Evolutionary conservation across 2,888 invertebrate genomes (phyloP), one percentile per base, ranked within the genome.

Genomic region (Cataglyphis rosenhaueri): DNA sequence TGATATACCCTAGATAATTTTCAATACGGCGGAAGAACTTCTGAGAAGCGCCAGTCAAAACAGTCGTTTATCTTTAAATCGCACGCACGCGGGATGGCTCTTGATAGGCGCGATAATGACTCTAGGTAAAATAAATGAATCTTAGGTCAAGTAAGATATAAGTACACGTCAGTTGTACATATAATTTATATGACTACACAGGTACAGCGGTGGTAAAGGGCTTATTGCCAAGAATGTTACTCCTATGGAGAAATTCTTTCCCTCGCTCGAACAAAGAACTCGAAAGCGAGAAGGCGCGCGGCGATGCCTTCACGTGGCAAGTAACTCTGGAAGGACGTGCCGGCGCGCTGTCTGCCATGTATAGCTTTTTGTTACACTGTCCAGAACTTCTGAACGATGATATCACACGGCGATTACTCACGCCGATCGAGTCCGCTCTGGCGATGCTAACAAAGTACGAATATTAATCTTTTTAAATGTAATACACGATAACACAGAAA

Each of bases 251-350:
- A 89, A 99, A 99, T 94, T 99, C 99, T 38, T 99, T 99, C 95
- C 99, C 99, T 0, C 96, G 99, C 70, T 99, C 99, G 0, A 97
- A 97, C 57, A 99, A 99, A 93, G 99, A 99, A 94, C 95, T 99
- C 21, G 99, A 99, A 94, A 98, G 99, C 0, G 99, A 99, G 95
- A 99, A 99, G 91, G 97, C 98, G 21, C 96, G 99, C 92, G 97
- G 99, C 9, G 99, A 99, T 95, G 98, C 99, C 0, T 99, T 99
- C 94, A 99, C 99, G n/a, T 99, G 99, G 99, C 98, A 98, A 96
- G 98, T 99, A 61, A 99, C 99, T 0, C 95, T 99, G 79, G 99
- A 99, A 95, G 99, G 99, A 3, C 96, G 99, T 62, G 98, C 99
- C 4, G 99, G 99, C 0, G 99, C 99, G 1, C 95, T 99, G 15